phyloP scores from a whole-genome alignment of 1,140 invertebrate species.

The Sarcophaga bullata region DNA sequence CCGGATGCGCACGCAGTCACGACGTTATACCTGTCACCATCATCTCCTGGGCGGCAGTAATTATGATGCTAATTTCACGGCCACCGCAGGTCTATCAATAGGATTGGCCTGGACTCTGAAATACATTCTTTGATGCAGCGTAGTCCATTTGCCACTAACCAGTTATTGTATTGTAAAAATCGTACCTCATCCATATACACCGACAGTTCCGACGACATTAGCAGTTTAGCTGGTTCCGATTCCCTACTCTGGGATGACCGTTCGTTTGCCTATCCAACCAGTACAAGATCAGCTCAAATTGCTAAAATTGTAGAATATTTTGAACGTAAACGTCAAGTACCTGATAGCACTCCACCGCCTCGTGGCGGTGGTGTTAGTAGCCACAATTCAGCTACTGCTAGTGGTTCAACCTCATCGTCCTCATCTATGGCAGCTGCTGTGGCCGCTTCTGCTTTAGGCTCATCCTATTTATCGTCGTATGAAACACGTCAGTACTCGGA shows the following conservation, averaged over 20 bases:
- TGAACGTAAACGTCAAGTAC: conserved; percentile 75
- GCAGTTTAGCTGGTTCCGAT: conserved; percentile 80
- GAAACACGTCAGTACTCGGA: conserved; percentile 61
- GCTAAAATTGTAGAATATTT: conserved; percentile 90
- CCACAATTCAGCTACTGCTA: conserved; percentile 49
- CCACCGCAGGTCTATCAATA: conserved; percentile 64
- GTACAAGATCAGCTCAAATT: conserved; percentile 75
- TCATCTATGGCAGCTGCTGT: conserved; percentile 48
- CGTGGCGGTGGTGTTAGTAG: conserved; percentile 49
- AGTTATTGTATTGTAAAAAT: conserved; percentile 73
- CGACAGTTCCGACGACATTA: conserved; percentile 86
- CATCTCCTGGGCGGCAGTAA: conserved; percentile 50
- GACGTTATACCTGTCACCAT: conserved; percentile 60
- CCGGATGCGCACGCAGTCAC: conserved; percentile 57
- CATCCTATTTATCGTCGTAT: conserved; percentile 58
- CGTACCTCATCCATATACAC: conserved; percentile 85
- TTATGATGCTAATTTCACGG: conserved; percentile 54
- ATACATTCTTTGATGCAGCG: conserved; percentile 64
- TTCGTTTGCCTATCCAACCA: conserved; percentile 66
- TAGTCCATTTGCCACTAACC: conserved; percentile 64
- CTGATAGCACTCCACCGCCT: conserved; percentile 55
- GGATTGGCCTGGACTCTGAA: conserved; percentile 65
- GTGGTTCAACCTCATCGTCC: conserved; percentile 49
- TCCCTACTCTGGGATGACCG: conserved; percentile 75
- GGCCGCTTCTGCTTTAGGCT: conserved; percentile 54